Evolutionary conservation across 1,140 invertebrate genomes (phyloP).

Genomic region (Drosophila navojoa): DNA sequence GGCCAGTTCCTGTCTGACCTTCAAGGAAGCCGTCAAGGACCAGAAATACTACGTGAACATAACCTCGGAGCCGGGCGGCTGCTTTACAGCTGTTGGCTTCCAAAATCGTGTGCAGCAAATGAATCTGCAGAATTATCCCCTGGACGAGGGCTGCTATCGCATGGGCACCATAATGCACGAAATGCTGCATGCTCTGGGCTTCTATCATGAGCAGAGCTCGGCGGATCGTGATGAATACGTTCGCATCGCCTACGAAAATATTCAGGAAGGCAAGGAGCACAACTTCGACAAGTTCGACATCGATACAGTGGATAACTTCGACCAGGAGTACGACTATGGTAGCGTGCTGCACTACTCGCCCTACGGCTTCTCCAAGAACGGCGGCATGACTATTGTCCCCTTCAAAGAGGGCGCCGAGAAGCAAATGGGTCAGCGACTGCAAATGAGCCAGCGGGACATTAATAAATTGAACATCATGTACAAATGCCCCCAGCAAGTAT

Average conservation of each 20-base stretch:
- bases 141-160: slow-evolving; percentile 76
- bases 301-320: slow-evolving; percentile 83
- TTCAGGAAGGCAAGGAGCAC: slow-evolving; percentile 85
- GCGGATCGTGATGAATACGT: slow-evolving; percentile 89
- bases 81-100: slow-evolving; percentile 85
- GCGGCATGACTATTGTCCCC: slow-evolving; percentile 88
- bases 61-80: slow-evolving; percentile 84
- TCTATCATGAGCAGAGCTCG: slow-evolving; percentile 90
- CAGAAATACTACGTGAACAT: slow-evolving; percentile 79
- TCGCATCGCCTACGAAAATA: slow-evolving; percentile 88
- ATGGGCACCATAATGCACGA: slow-evolving; percentile 87
- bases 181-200: slow-evolving; percentile 88
- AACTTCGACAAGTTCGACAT: slow-evolving; percentile 85
- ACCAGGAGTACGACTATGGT: slow-evolving; percentile 86
- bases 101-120: slow-evolving; percentile 84
- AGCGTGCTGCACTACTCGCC: slow-evolving; percentile 89
- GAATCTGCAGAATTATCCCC: slow-evolving; percentile 84
- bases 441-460: slow-evolving; percentile 85
- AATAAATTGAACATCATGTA: slow-evolving; percentile 86
- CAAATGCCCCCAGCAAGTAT: slow-evolving; percentile 58
- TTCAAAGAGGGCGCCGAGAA: slow-evolving; percentile 48
- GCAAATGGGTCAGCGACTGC: slow-evolving; percentile 85
- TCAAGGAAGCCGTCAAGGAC: slow-evolving; percentile 49
- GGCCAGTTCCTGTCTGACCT: slow-evolving; percentile 51
- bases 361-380: slow-evolving; percentile 90